Evolutionary conservation across 2,113 vertebrate genomes (phyloP).

Genomic region (Antechinus stuartii): DNA sequence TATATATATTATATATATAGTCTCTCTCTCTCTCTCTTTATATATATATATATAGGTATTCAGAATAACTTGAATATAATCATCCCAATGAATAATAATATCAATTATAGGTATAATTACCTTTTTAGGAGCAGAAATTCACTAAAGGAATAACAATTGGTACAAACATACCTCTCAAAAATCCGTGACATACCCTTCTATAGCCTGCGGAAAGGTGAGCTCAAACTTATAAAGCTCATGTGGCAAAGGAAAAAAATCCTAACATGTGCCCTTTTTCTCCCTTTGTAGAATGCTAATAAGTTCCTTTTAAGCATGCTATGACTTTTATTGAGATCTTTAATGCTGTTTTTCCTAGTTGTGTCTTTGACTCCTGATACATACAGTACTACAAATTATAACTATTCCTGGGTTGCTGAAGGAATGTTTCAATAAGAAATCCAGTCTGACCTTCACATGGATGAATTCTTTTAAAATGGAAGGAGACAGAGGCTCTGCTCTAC

Average conservation of each 20-base stretch:
- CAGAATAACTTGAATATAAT: background rate
- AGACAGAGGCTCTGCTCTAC: background rate
- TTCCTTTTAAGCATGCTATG: background rate
- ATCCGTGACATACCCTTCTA: background rate
- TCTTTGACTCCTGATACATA: background rate
- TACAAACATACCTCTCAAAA: background rate
- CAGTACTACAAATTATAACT: background rate
- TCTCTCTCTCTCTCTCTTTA: too few species aligned
- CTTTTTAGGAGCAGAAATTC: background rate
- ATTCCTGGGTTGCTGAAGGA: background rate
- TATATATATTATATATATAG: too few species aligned
- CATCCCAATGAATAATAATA: background rate
- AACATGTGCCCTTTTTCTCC: background rate
- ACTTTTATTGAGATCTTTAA: background rate
- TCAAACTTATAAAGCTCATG: background rate
- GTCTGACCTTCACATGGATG: background rate
- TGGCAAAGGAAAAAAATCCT: background rate
- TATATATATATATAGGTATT: too few species aligned
- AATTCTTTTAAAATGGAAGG: background rate
- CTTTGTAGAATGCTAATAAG: background rate
- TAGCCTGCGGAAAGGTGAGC: background rate
- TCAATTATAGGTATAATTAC: background rate
- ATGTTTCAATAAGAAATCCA: background rate
- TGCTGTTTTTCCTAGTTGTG: background rate
- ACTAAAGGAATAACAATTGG: background rate